A percentile compares a stretch with the other conserved stretches of the same genome.
These are phyloP conservation scores for Daboia siamensis DNA, from an alignment of 2,113 vertebrate genomes.

Conservation along the genomic window DNA sequence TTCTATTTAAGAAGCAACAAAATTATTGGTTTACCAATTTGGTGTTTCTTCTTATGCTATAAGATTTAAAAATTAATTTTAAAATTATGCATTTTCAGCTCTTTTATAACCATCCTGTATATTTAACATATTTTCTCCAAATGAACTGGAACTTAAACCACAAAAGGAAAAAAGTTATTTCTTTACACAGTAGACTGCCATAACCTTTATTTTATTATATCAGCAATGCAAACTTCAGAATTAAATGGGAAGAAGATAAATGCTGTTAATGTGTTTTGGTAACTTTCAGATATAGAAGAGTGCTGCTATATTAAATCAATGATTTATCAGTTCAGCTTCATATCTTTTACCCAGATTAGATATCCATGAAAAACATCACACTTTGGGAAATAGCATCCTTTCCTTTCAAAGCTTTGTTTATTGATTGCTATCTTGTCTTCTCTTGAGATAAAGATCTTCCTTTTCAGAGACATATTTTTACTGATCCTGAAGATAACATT, in stretches of 20 bases:
- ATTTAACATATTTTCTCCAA: conserved; percentile 39
- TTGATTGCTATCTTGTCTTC: background rate
- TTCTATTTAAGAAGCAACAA: conserved; percentile 41
- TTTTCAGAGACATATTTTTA: background rate
- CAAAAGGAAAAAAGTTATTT: conserved; percentile 34
- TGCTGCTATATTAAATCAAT: background rate
- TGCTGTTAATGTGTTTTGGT: background rate
- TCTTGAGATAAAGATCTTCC: background rate
- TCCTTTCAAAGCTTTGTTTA: background rate
- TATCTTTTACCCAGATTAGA: background rate
- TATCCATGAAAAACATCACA: background rate
- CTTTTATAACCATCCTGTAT: conserved; percentile 48
- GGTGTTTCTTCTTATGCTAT: conserved; percentile 53
- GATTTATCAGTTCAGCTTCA: background rate
- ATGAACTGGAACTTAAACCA: conserved; percentile 45
- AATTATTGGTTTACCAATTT: conserved; percentile 52
- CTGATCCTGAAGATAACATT: background rate
- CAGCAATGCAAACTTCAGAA: conserved; percentile 35
- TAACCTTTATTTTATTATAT: conserved; percentile 34
- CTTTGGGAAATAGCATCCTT: background rate
- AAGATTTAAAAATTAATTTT: conserved; percentile 43
- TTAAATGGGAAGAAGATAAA: conserved; percentile 44
- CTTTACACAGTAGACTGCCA: conserved; percentile 28
- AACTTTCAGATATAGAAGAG: background rate
- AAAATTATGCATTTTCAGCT: conserved; percentile 18